phyloP scores from a whole-genome alignment of 2,888 invertebrate species.

The Masnerella sp. region DNA sequence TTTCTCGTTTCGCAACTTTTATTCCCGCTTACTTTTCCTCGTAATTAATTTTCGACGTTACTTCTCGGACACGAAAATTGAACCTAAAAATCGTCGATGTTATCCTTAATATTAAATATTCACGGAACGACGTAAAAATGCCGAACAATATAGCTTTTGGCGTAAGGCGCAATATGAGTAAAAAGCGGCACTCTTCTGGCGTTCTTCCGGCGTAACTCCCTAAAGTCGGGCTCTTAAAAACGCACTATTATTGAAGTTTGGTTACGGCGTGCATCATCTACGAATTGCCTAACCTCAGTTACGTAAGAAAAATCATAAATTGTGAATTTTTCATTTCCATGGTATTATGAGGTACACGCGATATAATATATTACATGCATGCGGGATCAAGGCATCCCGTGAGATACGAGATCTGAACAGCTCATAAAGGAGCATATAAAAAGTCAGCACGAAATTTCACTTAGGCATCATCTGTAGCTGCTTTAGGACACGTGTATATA shows the following conservation, averaged over 20 bases:
- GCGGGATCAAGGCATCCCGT: constrained; percentile 42
- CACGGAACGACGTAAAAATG: constrained; percentile 20
- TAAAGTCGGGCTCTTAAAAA: constrained; percentile 44
- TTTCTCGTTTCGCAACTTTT: background rate
- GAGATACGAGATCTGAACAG: constrained; percentile 61
- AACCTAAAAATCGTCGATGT: constrained; percentile 22
- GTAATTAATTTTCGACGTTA: constrained; percentile 14
- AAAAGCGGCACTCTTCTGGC: constrained; percentile 22
- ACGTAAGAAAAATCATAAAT: constrained; percentile 51
- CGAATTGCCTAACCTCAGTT: constrained; percentile 47
- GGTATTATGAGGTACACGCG: constrained; percentile 49
- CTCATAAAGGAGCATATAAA: constrained; percentile 56
- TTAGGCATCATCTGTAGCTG: constrained; percentile 40
- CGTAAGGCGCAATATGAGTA: constrained; percentile 34
- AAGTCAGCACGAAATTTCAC: constrained; percentile 57
- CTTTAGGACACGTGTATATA: constrained; percentile 38
- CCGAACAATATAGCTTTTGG: constrained; percentile 27
- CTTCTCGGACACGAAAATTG: constrained; percentile 12
- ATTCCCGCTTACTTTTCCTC: background rate
- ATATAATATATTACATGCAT: constrained; percentile 54
- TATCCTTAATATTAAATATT: constrained; percentile 35
- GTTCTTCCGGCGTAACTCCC: constrained; percentile 20
- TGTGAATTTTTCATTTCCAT: constrained; percentile 57
- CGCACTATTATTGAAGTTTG: constrained; percentile 54
- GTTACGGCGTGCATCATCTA: constrained; percentile 46